Evolutionary conservation across 2,113 vertebrate genomes (phyloP).

Genomic region (Brachypteracias leptosomus): DNA sequence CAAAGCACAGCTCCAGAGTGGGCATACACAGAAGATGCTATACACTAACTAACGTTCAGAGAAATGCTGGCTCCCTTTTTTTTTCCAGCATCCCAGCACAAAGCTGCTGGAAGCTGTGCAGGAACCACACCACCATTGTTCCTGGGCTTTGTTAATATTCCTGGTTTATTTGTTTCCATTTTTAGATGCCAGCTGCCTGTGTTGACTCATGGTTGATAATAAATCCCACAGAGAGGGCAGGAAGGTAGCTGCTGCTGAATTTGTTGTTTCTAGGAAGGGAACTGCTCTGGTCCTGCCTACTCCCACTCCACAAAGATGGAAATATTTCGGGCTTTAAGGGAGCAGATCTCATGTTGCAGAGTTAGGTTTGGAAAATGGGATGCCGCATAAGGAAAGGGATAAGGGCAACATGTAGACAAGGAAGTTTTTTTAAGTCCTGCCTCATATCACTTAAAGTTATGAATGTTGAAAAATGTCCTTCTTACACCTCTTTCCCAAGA

Average conservation of each 20-base stretch:
- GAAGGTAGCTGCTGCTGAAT: constrained; percentile 55
- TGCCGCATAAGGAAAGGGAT: neutral
- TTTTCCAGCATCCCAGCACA: neutral
- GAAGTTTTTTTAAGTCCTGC: neutral
- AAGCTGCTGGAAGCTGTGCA: neutral
- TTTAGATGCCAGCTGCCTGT: constrained; percentile 49
- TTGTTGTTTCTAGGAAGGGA: constrained; percentile 38
- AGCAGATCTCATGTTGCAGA: neutral
- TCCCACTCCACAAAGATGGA: neutral
- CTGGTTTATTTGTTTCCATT: constrained; percentile 61
- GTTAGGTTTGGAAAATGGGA: neutral
- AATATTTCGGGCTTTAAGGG: neutral
- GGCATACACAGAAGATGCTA: neutral
- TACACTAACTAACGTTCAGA: neutral
- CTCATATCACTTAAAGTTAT: neutral
- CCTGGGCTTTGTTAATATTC: neutral
- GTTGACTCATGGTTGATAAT: constrained; percentile 20
- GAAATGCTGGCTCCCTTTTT: neutral
- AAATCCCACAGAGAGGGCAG: constrained; percentile 15
- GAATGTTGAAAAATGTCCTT: neutral
- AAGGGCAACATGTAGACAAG: neutral
- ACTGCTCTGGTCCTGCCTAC: neutral
- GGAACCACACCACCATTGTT: constrained; percentile 43
- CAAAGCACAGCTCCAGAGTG: neutral
- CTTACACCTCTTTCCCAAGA: neutral